These are phyloP conservation scores for Andrena haemorrhoa DNA, from an alignment of 2,888 invertebrate species.

Conservation along the genomic window DNA sequence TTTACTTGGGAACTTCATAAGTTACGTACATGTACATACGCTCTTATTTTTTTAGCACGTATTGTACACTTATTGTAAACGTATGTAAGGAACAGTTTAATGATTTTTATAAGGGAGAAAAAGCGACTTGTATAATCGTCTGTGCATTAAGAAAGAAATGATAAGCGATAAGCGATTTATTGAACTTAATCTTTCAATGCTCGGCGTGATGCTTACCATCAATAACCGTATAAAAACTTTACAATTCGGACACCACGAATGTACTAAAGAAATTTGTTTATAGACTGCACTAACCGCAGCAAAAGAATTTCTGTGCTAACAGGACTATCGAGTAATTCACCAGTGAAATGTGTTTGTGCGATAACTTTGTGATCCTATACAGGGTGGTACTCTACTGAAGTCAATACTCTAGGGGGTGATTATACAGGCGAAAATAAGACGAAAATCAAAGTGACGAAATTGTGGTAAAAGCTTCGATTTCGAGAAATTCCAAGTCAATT, in stretches of 20 bases:
- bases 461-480: too few species aligned
- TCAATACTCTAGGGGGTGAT: too few species aligned
- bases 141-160: neutral
- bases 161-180: conserved; percentile 26
- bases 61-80: conserved; percentile 28
- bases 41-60: conserved; percentile 40
- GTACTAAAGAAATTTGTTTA: conserved; percentile 19
- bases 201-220: neutral
- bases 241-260: conserved; percentile 1
- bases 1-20: conserved; percentile 24
- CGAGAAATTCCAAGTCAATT: too few species aligned
- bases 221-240: neutral
- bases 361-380: neutral
- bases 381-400: too few species aligned
- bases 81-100: conserved; percentile 22
- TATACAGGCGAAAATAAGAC: too few species aligned
- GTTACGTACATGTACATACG: conserved; percentile 49
- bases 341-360: conserved; percentile 8
- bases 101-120: conserved; percentile 27
- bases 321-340: neutral
- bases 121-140: neutral
- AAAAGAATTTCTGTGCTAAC: conserved; percentile 4
- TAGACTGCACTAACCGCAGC: conserved; percentile 17
- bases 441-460: too few species aligned
- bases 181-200: conserved; percentile 21